phyloP scores from a whole-genome alignment of 2,113 vertebrate genomes.

The Ptychochromis oligacanthus region DNA sequence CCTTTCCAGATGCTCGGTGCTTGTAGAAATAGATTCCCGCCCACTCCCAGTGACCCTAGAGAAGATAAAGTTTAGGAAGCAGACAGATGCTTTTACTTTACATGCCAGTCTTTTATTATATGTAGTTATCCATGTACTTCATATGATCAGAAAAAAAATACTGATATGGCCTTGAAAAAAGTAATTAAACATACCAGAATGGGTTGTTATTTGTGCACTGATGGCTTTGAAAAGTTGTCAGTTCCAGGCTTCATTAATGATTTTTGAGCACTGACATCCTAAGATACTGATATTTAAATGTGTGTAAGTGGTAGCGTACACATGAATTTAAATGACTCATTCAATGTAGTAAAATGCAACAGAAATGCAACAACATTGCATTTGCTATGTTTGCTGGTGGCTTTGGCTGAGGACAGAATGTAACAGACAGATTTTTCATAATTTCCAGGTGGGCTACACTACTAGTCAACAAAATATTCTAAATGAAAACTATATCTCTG shows the following conservation, averaged over 20 bases:
- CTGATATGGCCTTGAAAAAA: neutral
- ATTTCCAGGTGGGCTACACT: neutral
- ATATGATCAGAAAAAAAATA: neutral
- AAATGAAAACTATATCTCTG: neutral
- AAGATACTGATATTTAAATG: conserved; percentile 39
- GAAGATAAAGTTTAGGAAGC: conserved; percentile 7
- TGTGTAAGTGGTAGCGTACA: conserved; percentile 4
- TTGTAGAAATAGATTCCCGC: conserved; percentile 33
- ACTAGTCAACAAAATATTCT: neutral
- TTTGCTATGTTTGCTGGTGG: neutral
- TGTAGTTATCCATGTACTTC: neutral
- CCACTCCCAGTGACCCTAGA: neutral
- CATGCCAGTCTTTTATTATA: neutral
- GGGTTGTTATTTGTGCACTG: conserved; percentile 23
- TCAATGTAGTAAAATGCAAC: neutral
- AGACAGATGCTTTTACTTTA: neutral
- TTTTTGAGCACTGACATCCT: conserved; percentile 43
- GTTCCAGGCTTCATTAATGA: conserved; percentile 42
- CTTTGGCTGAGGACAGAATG: neutral
- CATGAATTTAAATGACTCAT: conserved; percentile 35
- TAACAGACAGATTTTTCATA: neutral
- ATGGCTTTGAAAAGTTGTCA: conserved; percentile 38
- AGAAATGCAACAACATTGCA: neutral
- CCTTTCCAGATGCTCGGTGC: neutral
- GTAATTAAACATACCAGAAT: neutral